phyloP scores from a whole-genome alignment of 2,888 invertebrate species.

The Alviniconcha strummeri region DNA sequence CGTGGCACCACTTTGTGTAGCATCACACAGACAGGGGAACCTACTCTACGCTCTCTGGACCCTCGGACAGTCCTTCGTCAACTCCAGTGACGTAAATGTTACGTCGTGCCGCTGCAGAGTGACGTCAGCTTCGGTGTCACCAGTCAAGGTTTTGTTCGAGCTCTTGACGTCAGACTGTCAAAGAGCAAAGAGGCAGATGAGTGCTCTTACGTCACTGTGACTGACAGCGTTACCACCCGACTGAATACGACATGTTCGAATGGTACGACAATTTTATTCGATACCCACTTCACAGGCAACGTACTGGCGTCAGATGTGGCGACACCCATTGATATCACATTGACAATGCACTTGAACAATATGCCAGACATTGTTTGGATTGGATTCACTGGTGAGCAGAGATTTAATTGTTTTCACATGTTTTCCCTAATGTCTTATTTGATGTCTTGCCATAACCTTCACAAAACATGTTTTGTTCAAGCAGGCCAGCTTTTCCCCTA shows the following conservation, averaged over 20 bases:
- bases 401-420: too few relatives aligned
- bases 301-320: too few relatives aligned
- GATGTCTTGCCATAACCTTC: too few relatives aligned
- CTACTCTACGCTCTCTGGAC: slow-evolving; percentile 18
- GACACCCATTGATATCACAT: slow-evolving; percentile 5
- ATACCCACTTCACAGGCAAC: background rate
- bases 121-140: background rate
- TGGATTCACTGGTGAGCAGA: background rate
- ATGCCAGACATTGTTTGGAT: slow-evolving; percentile 19
- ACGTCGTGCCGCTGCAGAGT: slow-evolving; percentile 13
- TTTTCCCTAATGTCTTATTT: too few relatives aligned
- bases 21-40: background rate
- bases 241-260: background rate
- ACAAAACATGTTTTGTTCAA: too few relatives aligned
- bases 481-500: too few relatives aligned
- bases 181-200: background rate
- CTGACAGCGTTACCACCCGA: background rate
- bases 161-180: slow-evolving; percentile 22
- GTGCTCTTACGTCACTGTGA: slow-evolving; percentile 14
- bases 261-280: background rate
- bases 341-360: background rate
- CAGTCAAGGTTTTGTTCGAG: background rate
- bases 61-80: background rate
- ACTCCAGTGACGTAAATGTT: background rate
- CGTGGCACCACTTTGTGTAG: background rate